Percentiles rank a stretch among this genome's conserved stretches.
These are phyloP conservation scores for Tragulus kanchil DNA, from an alignment of 2,113 vertebrate genomes.

Conservation along the genomic window DNA sequence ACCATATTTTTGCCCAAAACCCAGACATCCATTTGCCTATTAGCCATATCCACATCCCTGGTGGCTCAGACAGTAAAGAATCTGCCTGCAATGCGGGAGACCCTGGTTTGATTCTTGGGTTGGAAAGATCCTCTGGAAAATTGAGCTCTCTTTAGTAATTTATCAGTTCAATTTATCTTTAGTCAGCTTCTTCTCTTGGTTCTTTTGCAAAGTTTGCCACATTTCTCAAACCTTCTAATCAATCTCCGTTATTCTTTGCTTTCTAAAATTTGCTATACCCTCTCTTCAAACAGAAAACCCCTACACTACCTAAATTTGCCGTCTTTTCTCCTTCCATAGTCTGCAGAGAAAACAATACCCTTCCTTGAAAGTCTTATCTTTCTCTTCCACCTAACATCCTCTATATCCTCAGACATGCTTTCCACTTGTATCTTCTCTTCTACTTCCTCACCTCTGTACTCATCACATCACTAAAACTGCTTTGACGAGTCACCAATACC, in stretches of 20 bases:
- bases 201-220: not conserved
- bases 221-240: not conserved
- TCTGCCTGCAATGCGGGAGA: too few species aligned
- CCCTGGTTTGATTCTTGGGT: too few species aligned
- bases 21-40: not conserved
- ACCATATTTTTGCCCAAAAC: conserved; percentile 14
- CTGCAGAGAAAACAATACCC: not conserved
- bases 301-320: not conserved
- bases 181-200: not conserved
- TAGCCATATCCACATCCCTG: not conserved
- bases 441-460: not conserved
- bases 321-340: conserved; percentile 3
- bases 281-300: not conserved
- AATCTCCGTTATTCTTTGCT: not conserved
- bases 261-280: not conserved
- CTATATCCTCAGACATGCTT: not conserved
- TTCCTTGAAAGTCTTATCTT: conserved; percentile 1
- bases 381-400: not conserved
- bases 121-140: not conserved
- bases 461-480: not conserved
- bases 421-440: not conserved
- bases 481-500: not conserved
- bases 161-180: not conserved
- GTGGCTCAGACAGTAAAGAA: too few species aligned
- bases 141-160: not conserved